Conservation (phyloP, 2,113 vertebrate species). For the western clawed frog (Xenopus tropicalis) region UCB_Xtro_10.0 CM004450.2:46608501-46609000, state of each 20-base stretch:
- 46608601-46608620: slow-evolving; percentile 1
- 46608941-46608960: too few species aligned
- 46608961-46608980: too few species aligned
- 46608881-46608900: too few species aligned
- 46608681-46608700: slow-evolving; percentile 25
- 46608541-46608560: not conserved
- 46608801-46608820: not conserved
- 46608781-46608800: slow-evolving; percentile 6
- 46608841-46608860: not conserved
- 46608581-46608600: slow-evolving; percentile 1
- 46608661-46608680: not conserved
- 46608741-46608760: slow-evolving; percentile 14
- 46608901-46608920: too few species aligned
- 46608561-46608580: not conserved
- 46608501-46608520: too few species aligned
- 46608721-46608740: slow-evolving; percentile 25
- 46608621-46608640: slow-evolving; percentile 1
- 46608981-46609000: too few species aligned
- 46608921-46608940: too few species aligned
- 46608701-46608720: slow-evolving; percentile 21
- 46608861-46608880: not conserved
- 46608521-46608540: too few species aligned
- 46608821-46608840: not conserved
- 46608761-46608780: not conserved
- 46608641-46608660: not conserved